Evolutionary conservation across 2,888 invertebrate species (phyloP).

Genomic region (Chorisops tibialis): DNA sequence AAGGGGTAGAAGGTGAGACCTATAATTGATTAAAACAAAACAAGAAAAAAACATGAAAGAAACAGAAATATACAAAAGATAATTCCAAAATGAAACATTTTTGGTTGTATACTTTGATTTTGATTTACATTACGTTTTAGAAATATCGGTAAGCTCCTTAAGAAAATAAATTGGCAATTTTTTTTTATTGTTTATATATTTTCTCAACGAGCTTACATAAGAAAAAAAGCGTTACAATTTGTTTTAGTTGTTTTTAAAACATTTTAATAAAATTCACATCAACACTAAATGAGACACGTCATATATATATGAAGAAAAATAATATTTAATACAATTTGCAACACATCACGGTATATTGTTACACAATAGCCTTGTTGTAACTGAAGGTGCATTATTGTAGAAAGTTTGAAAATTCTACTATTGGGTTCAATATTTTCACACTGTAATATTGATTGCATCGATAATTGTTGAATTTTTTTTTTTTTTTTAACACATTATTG

Average conservation of each 20-base stretch:
- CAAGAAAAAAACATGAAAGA: no score
- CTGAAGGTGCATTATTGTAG: conserved; percentile 9
- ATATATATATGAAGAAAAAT: conserved; percentile 3
- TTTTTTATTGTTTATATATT: conserved; percentile 7
- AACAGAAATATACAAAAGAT: conserved; percentile 37
- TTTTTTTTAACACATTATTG: no score
- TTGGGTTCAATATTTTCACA: no score
- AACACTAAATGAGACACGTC: conserved; percentile 9
- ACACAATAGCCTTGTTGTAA: conserved; percentile 15
- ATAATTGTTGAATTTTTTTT: no score
- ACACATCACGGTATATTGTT: conserved; percentile 25
- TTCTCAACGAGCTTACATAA: conserved; percentile 1
- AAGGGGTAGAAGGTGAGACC: conserved; percentile 98
- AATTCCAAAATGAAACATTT: conserved; percentile 35
- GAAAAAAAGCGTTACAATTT: not conserved
- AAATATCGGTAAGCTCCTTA: not conserved
- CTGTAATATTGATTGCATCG: no score
- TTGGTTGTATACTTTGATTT: not conserved
- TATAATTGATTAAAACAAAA: conserved; percentile 39
- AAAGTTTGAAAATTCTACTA: not conserved
- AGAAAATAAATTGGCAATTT: conserved; percentile 10
- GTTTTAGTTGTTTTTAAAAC: not conserved
- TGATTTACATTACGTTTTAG: conserved; percentile 6
- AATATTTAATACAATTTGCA: conserved; percentile 21
- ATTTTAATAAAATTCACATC: not conserved